A percentile compares a stretch with the other conserved stretches of the same genome.
Conservation (phyloP, 92 coral and sea anemone genomes). For the Zoanthus sansibaricus region DNA sequence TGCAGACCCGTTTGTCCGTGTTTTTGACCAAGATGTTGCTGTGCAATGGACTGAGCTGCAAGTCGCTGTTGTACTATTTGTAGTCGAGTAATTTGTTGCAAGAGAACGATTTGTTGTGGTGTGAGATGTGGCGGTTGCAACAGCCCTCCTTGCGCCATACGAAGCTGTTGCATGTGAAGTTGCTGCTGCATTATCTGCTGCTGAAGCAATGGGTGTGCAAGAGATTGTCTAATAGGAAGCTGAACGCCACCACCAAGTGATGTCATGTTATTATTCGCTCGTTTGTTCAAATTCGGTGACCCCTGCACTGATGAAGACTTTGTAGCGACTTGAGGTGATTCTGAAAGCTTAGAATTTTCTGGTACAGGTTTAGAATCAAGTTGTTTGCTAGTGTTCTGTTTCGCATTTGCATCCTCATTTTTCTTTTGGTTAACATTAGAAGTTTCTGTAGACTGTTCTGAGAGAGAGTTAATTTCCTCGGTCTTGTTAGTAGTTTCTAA, state of each 20-base stretch:
- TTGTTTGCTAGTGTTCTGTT: constrained; percentile 43
- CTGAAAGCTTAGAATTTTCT: constrained; percentile 42
- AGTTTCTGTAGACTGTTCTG: constrained; percentile 43
- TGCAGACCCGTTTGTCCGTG: constrained; percentile 66
- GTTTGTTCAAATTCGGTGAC: constrained; percentile 46
- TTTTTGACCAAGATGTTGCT: constrained; percentile 87
- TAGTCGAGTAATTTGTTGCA: constrained; percentile 92
- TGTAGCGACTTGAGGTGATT: constrained; percentile 21
- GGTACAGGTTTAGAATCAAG: constrained; percentile 27
- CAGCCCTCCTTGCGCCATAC: constrained; percentile 95
- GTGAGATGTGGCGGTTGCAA: constrained; percentile 83
- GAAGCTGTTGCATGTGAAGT: constrained; percentile 87
- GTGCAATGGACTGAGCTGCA: constrained; percentile 85
- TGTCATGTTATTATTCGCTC: constrained; percentile 49
- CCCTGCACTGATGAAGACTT: constrained; percentile 57
- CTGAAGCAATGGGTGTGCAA: constrained; percentile 74
- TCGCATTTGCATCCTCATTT: constrained; percentile 38
- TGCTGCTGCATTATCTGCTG: constrained; percentile 92
- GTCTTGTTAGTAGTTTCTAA: constrained; percentile 34
- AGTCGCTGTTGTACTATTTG: constrained; percentile 92
- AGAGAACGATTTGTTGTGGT: constrained; percentile 87
- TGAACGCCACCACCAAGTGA: constrained; percentile 76
- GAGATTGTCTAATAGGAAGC: constrained; percentile 78
- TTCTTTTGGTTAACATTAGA: constrained; percentile 52
- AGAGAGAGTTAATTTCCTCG: constrained; percentile 36